Conservation (phyloP, 2,888 invertebrate species). For the Cataglyphis livida region DNA sequence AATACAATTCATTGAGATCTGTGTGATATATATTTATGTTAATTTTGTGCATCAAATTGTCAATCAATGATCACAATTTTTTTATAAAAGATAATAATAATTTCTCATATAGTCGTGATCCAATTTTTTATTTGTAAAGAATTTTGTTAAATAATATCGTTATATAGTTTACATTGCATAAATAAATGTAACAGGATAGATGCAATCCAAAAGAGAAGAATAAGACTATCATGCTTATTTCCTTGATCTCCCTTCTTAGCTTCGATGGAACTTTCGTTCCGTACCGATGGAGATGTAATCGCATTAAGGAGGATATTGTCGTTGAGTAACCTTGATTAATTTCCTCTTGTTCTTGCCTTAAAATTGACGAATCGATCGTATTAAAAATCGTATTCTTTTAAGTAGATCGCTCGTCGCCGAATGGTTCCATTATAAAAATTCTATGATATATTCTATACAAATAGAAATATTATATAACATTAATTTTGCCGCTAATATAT, state of each 20-base stretch:
- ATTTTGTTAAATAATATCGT: not conserved
- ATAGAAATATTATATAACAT: too few species aligned
- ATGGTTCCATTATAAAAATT: not conserved
- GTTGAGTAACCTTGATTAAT: constrained; percentile 72
- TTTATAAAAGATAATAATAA: not conserved
- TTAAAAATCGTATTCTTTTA: constrained; percentile 37
- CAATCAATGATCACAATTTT: not conserved
- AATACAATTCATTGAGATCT: not conserved
- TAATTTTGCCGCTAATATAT: too few species aligned
- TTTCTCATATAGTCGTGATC: not conserved
- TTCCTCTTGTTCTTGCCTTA: constrained; percentile 50
- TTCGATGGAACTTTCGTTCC: constrained; percentile 51
- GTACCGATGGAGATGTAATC: constrained; percentile 75
- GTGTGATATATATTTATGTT: not conserved
- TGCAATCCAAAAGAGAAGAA: constrained; percentile 6
- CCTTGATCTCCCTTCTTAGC: constrained; percentile 39
- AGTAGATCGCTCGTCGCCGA: not conserved
- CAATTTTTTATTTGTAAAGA: not conserved
- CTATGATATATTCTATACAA: not conserved
- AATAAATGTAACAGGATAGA: constrained; percentile 18
- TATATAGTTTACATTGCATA: not conserved
- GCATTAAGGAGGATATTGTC: constrained; percentile 76
- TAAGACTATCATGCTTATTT: constrained; percentile 45
- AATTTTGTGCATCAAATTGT: not conserved
- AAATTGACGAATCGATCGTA: constrained; percentile 27